A percentile compares a stretch with the other conserved stretches of the same genome.
Conservation (phyloP, 2,797 vertebrate genomes). For the Tinamus major region DNA sequence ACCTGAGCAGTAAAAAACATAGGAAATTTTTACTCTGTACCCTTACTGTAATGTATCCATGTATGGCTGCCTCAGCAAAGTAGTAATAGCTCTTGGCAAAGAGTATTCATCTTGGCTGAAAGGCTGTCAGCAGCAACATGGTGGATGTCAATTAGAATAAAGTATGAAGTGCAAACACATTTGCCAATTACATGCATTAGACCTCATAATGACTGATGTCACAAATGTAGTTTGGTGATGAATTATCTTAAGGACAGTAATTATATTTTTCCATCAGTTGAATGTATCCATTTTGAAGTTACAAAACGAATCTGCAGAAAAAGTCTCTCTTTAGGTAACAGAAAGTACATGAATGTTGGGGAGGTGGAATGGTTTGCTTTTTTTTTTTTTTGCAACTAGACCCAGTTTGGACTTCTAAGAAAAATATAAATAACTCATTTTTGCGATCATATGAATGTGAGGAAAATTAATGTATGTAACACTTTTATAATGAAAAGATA, state of each 20-base stretch:
- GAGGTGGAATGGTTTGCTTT: rapidly evolving
- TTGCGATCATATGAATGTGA: not conserved
- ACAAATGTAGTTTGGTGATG: conserved; percentile 69
- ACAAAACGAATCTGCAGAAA: conserved; percentile 27
- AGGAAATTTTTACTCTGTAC: conserved; percentile 7
- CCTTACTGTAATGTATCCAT: conserved; percentile 18
- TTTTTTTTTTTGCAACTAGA: not conserved
- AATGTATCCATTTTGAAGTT: conserved; percentile 50
- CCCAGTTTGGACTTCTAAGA: not conserved
- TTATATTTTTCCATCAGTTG: conserved; percentile 65
- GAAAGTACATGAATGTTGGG: not conserved
- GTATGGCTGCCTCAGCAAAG: conserved; percentile 59
- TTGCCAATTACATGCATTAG: conserved; percentile 77
- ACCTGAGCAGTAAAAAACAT: not conserved
- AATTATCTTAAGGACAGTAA: conserved; percentile 74
- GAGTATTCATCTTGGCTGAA: conserved; percentile 71
- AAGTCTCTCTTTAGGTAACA: not conserved
- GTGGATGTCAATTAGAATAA: conserved; percentile 76
- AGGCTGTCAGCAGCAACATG: conserved; percentile 74
- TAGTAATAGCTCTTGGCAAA: conserved; percentile 68
- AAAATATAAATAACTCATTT: not conserved
- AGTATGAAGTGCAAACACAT: conserved; percentile 72
- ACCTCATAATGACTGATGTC: conserved; percentile 75
- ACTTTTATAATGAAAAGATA: not conserved
- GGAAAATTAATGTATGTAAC: not conserved